Evolutionary conservation across 2,113 vertebrate genomes (phyloP).

Genomic region (Oreochromis aureus): DNA sequence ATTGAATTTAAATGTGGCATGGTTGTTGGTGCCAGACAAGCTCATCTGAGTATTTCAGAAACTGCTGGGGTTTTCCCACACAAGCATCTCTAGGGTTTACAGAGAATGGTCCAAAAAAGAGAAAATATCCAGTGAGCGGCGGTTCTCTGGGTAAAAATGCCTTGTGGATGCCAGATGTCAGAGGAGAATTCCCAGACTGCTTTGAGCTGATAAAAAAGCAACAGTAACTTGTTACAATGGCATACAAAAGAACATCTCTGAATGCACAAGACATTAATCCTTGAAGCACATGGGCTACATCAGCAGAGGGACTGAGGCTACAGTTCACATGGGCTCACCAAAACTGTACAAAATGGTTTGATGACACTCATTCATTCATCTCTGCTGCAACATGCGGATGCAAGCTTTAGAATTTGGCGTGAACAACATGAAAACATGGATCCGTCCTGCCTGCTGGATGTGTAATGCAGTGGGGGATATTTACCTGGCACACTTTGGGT

Average conservation of each 20-base stretch:
- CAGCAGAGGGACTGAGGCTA: not conserved
- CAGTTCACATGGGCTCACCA: not conserved
- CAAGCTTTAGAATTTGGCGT: not conserved
- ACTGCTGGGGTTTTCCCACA: not conserved
- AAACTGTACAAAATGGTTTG: not conserved
- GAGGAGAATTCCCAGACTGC: not conserved
- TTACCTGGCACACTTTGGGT: not conserved
- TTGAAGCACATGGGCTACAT: not conserved
- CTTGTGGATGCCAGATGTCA: not conserved
- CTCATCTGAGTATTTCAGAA: not conserved
- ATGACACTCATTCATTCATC: not conserved
- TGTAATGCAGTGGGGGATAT: not conserved
- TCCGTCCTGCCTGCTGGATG: not conserved
- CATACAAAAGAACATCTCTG: not conserved
- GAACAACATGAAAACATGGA: not conserved
- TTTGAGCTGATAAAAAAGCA: not conserved
- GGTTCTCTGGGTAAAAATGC: not conserved
- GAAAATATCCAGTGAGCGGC: not conserved
- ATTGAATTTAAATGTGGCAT: not conserved
- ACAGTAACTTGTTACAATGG: not conserved
- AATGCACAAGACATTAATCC: not conserved
- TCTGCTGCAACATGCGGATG: not conserved
- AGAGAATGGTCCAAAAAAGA: not conserved
- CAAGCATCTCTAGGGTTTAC: not conserved
- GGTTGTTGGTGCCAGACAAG: not conserved